Evolutionary conservation across 2,888 invertebrate species (phyloP).

Genomic region (Anodontia alba): DNA sequence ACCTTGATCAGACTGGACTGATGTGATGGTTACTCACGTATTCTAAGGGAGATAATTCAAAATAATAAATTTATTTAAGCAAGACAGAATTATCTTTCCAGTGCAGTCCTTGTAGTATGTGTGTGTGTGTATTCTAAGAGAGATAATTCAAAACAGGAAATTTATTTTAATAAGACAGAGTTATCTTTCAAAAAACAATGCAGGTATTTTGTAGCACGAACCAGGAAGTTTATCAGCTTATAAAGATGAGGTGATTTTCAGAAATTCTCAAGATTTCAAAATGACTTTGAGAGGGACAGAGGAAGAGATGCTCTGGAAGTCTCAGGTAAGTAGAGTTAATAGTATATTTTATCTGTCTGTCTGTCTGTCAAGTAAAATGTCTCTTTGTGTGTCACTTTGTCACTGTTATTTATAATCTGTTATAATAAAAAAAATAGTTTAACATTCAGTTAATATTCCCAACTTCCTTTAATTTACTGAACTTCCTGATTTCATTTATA

Average conservation of each 20-base stretch:
- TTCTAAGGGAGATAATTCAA: background rate
- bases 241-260: slow-evolving; percentile 1
- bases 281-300: background rate
- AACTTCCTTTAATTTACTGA: background rate
- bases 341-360: too few relatives aligned
- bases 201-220: too few relatives aligned
- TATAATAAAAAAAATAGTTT: background rate
- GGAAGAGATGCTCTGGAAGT: background rate
- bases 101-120: too few relatives aligned
- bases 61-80: background rate
- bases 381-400: background rate
- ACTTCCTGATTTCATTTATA: too few relatives aligned
- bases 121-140: background rate
- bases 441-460: background rate
- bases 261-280: background rate
- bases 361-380: background rate
- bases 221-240: background rate
- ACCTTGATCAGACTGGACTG: too few relatives aligned
- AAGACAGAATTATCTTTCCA: background rate
- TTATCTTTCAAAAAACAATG: background rate
- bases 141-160: background rate
- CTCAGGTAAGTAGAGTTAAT: background rate
- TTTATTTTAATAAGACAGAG: background rate
- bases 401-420: background rate
- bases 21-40: background rate